Percentiles rank a stretch among this genome's conserved stretches.
phyloP scores from a whole-genome alignment of 92 coral and sea anemone species.

The Zoanthus gigantus region DNA sequence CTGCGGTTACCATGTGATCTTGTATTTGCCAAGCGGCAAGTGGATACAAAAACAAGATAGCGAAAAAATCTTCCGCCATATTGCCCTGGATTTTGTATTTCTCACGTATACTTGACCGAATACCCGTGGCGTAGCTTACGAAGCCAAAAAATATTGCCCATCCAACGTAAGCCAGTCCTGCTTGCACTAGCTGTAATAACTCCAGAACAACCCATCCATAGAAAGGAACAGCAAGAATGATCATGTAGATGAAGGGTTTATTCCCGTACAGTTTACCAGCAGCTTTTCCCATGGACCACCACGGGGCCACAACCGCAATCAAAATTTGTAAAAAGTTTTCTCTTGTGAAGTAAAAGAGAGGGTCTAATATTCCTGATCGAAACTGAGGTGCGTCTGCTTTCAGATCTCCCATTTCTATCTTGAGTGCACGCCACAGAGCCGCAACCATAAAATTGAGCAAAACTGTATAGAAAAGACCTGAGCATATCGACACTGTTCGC shows the following conservation, averaged over 20 bases:
- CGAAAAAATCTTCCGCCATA: slow-evolving; percentile 77
- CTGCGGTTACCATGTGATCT: slow-evolving; percentile 61
- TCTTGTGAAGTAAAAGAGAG: slow-evolving; percentile 38
- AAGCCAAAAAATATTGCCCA: slow-evolving; percentile 89
- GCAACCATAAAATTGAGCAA: slow-evolving; percentile 76
- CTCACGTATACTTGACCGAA: slow-evolving; percentile 70
- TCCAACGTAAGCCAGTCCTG: slow-evolving; percentile 82
- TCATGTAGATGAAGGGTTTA: slow-evolving; percentile 62
- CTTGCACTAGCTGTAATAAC: slow-evolving; percentile 58
- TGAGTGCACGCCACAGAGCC: slow-evolving; percentile 82
- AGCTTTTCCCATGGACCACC: slow-evolving; percentile 77
- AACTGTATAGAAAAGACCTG: slow-evolving; percentile 78
- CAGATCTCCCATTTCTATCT: slow-evolving; percentile 75
- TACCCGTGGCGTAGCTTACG: slow-evolving; percentile 77
- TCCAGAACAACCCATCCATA: slow-evolving; percentile 71
- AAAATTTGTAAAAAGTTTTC: slow-evolving; percentile 45
- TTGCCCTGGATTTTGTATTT: slow-evolving; percentile 76
- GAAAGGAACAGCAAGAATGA: slow-evolving; percentile 71
- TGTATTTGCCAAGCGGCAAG: slow-evolving; percentile 88
- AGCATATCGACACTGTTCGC: slow-evolving; percentile 75
- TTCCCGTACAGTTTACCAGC: slow-evolving; percentile 67
- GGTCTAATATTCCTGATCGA: slow-evolving; percentile 63
- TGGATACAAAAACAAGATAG: slow-evolving; percentile 72
- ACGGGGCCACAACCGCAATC: slow-evolving; percentile 71
- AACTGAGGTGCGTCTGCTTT: slow-evolving; percentile 68